Evolutionary conservation across 1,140 invertebrate genomes (phyloP), one percentile per base, ranked within the genome.

Genomic region (Solenopsis fugax): DNA sequence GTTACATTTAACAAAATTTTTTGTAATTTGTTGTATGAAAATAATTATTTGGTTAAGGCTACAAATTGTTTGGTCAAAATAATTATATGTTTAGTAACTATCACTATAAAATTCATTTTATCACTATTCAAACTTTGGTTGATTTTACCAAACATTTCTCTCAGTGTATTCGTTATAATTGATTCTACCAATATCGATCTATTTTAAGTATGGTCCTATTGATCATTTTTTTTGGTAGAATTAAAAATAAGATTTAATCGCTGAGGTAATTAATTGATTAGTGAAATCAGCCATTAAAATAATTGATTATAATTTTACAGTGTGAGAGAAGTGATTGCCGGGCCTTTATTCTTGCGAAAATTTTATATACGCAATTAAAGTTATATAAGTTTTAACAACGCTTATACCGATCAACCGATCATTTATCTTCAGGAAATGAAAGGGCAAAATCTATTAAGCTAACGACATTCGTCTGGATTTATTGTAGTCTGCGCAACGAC

Each of bases 131-230:
- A n/a, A n/a, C n/a, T n/a, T n/a, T n/a, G n/a, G n/a, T n/a, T n/a
- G n/a, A n/a, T n/a, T n/a, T n/a, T n/a, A n/a, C n/a, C n/a, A n/a
- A n/a, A n/a, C n/a, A n/a, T n/a, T n/a, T n/a, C n/a, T n/a, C n/a
- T n/a, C n/a, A n/a, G n/a, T n/a, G n/a, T n/a, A 56, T 56, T n/a
- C 64, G n/a, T 72, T 82, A 60, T 82, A 12, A 72, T n/a, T 73
- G 37, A 65, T 45, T 45, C 18, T 24, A 41, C 9, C 4, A 24
- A 56, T 54, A n/a, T 18, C 2, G 29, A 29, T 29, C 50, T 67
- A 67, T 67, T 80, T 80, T 67, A 52, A 50, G n/a, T 13, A 24
- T 41, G 34, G 13, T 24, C 52, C 16, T 5, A 58, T 72, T 50
- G 24, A 72, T 48, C 13, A 65, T 37, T 21, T 48, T 67, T 9